Percentiles rank a stretch among this genome's conserved stretches.
Conservation (phyloP, 2,888 invertebrate genomes). For the Limulus polyphemus region DNA sequence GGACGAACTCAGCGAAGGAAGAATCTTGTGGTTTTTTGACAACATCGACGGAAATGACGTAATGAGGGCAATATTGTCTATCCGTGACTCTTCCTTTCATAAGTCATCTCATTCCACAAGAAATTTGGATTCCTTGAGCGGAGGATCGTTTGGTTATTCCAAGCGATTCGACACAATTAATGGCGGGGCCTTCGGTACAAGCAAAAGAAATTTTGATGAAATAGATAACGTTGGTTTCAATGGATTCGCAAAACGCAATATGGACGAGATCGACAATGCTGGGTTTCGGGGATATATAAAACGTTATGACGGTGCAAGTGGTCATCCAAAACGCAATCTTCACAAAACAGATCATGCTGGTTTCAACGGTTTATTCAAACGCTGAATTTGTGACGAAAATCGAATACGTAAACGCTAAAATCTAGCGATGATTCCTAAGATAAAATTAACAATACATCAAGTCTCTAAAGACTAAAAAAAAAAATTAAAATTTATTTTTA, state of each 20-base stretch:
- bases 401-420: too few species aligned
- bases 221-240: constrained; percentile 21
- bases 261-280: neutral
- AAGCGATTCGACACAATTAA: constrained; percentile 36
- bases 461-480: too few species aligned
- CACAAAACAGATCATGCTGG: too few species aligned
- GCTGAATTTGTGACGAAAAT: too few species aligned
- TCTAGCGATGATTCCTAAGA: too few species aligned
- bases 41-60: neutral
- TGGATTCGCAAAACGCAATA: constrained; percentile 38
- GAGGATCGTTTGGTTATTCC: constrained; percentile 35
- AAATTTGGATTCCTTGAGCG: neutral
- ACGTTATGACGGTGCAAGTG: constrained; percentile 46
- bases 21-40: neutral
- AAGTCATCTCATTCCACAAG: too few species aligned
- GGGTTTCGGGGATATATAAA: constrained; percentile 34
- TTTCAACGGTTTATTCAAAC: too few species aligned
- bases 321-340: constrained; percentile 40
- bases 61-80: neutral
- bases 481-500: too few species aligned
- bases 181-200: constrained; percentile 16
- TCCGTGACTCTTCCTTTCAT: too few species aligned
- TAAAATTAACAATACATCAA: too few species aligned
- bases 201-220: constrained; percentile 20
- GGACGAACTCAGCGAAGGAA: neutral